These are phyloP conservation scores for Hemaris fuciformis DNA, from an alignment of 2,888 invertebrate genomes.

Conservation along the genomic window DNA sequence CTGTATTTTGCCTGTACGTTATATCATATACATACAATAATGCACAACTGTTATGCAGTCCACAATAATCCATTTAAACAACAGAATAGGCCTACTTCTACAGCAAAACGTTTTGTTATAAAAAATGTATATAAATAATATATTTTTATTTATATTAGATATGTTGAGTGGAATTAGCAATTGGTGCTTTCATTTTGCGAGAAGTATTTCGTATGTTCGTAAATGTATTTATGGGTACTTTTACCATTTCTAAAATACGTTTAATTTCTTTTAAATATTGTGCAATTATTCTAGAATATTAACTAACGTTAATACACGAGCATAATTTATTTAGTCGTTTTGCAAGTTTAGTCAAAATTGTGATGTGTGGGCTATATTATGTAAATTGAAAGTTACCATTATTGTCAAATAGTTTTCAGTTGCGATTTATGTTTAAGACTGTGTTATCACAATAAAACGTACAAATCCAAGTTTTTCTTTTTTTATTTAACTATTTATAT, in stretches of 20 bases:
- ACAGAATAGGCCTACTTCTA: neutral
- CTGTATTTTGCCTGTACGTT: no score
- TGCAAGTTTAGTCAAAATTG: constrained; percentile 56
- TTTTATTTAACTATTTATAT: no score
- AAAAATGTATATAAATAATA: constrained; percentile 70
- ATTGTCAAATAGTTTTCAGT: constrained; percentile 65
- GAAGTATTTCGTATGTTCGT: constrained; percentile 21
- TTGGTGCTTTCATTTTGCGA: constrained; percentile 51
- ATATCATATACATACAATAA: neutral
- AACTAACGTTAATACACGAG: constrained; percentile 22
- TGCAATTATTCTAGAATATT: constrained; percentile 18
- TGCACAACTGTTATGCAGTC: neutral
- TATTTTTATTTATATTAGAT: constrained; percentile 66
- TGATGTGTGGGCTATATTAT: constrained; percentile 58
- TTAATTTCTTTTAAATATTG: constrained; percentile 13
- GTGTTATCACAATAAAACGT: constrained; percentile 78
- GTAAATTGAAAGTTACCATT: constrained; percentile 72
- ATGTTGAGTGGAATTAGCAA: constrained; percentile 53
- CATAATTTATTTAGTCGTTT: constrained; percentile 21
- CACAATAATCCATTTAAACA: neutral
- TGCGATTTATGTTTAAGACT: constrained; percentile 74
- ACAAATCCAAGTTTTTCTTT: constrained; percentile 41
- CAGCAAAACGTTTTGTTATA: constrained; percentile 43
- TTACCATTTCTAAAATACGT: constrained; percentile 20
- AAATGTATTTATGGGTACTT: constrained; percentile 22